Evolutionary conservation across 1,140 invertebrate genomes (phyloP).

Genomic region (Drosophila ironensis): DNA sequence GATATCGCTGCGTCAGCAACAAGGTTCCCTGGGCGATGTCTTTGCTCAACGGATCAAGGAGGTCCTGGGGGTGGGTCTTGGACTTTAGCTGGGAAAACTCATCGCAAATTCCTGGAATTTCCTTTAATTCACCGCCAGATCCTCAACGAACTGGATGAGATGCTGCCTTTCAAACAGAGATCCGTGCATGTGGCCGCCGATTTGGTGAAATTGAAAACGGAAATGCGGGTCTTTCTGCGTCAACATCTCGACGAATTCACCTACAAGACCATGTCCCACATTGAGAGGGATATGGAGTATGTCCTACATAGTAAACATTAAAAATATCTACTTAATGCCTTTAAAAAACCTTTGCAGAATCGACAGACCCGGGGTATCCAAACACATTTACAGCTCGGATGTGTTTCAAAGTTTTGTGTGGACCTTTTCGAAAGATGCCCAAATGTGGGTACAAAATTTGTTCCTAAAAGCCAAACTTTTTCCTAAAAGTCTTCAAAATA

Average conservation of each 20-base stretch:
- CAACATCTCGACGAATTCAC: slow-evolving; percentile 81
- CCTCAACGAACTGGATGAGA: slow-evolving; percentile 70
- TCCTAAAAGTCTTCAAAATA: no score
- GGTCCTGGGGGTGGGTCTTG: slow-evolving; percentile 76
- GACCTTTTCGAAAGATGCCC: slow-evolving; percentile 79
- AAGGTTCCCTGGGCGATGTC: slow-evolving; percentile 74
- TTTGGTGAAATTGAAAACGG: slow-evolving; percentile 63
- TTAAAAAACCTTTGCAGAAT: slow-evolving; percentile 34
- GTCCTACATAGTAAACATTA: slow-evolving; percentile 6
- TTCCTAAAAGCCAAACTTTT: background rate
- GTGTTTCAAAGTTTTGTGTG: slow-evolving; percentile 80
- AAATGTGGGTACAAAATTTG: slow-evolving; percentile 52
- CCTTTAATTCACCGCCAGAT: slow-evolving; percentile 53
- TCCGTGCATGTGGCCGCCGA: slow-evolving; percentile 53
- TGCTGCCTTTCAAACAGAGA: slow-evolving; percentile 42
- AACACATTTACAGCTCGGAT: slow-evolving; percentile 71
- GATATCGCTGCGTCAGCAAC: slow-evolving; percentile 61
- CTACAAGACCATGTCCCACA: slow-evolving; percentile 80
- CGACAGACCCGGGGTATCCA: slow-evolving; percentile 72
- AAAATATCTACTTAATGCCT: background rate
- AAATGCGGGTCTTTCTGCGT: slow-evolving; percentile 67
- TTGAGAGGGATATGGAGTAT: slow-evolving; percentile 81
- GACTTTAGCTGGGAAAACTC: background rate
- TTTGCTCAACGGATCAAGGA: slow-evolving; percentile 81
- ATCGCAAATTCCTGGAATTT: no score